Conservation (phyloP, 2,888 invertebrate genomes). For the Latrodectus hesperus region DNA sequence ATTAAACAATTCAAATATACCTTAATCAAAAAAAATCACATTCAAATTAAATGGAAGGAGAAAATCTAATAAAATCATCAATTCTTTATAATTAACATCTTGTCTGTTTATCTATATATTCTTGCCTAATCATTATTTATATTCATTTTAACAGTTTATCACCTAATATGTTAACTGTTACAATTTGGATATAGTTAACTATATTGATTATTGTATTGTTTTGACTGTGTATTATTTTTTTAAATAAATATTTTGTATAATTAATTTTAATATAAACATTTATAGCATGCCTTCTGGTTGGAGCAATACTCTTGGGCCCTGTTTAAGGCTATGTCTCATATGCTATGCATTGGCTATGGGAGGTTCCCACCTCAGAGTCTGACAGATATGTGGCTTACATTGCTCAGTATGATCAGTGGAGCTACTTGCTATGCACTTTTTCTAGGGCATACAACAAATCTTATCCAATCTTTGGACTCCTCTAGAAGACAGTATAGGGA, state of each 20-base stretch:
- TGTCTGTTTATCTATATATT: too few species aligned
- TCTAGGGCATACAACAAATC: slow-evolving; percentile 97
- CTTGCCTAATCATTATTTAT: too few species aligned
- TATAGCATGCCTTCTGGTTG: slow-evolving; percentile 95
- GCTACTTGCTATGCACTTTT: slow-evolving; percentile 99
- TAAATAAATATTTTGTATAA: background rate
- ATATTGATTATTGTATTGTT: too few species aligned
- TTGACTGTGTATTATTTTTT: too few species aligned
- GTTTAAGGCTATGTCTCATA: slow-evolving; percentile 99
- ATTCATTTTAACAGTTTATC: too few species aligned
- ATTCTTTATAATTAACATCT: too few species aligned
- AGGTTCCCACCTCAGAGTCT: slow-evolving; percentile 97
- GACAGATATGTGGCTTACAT: slow-evolving; percentile 99
- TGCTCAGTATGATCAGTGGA: slow-evolving; percentile 98
- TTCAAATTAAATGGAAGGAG: too few species aligned
- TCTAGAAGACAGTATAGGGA: slow-evolving; percentile 97
- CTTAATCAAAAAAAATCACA: too few species aligned
- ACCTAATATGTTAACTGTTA: too few species aligned
- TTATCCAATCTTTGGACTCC: slow-evolving; percentile 98
- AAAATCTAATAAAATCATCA: too few species aligned
- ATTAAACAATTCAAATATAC: too few species aligned
- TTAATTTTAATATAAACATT: slow-evolving; percentile 75
- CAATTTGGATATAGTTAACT: too few species aligned
- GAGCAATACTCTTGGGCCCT: slow-evolving; percentile 99
- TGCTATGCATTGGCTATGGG: slow-evolving; percentile 99